Base-by-base conservation (phyloP, 35 echinoderm and acorn worm species). In the Amphiura filiformis region DNA sequence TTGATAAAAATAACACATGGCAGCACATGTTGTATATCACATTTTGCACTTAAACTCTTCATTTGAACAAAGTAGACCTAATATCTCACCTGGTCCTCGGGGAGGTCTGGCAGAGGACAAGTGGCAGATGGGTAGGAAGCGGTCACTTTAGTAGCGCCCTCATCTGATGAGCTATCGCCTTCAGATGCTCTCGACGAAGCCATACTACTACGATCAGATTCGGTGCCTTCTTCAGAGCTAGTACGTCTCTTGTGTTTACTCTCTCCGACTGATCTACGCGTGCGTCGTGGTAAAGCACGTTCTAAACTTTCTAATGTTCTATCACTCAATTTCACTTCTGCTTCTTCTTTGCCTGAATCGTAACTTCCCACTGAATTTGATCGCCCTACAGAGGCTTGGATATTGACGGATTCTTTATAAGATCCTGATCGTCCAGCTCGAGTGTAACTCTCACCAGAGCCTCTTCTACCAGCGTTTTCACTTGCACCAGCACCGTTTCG, bases 71-170 rank as follows among this genome's bases (percentile, higher is more conserved):
- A 47, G 17, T 47, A 47, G 5, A 9, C 41, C 44, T 44, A 39
- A 85, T 42, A 34, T 78, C 89, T 91, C 89, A 91, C 89, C 89
- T 91, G 89, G 47, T 91, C 89, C 42, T 91, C 89, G 31, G 89
- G 89, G 5, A 91, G 82, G 32, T 91, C 89, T 34, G 83, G 82
- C 18, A 91, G 82, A 35, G 89, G 79, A 77, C 82, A 37, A 20
- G 88, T 40, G 1, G 82, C 40, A 37, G 82, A 78, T 64, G 78
- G 44, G 39, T 57, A 61, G 61, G 75, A 82, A 37, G 65, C 75
- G 44, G 40, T 70, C 36, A 76, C 70, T 36, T 80, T 82, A 82
- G 35, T 82, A 47, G 82, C 20, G 0, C 65, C 77, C 75, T 91
- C 89, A n/a, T 91, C 89, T 17, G 89, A 84, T 32, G 89, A 91